Evolutionary conservation across 1,140 invertebrate species (phyloP).

Genomic region (Trichoplusia ni): DNA sequence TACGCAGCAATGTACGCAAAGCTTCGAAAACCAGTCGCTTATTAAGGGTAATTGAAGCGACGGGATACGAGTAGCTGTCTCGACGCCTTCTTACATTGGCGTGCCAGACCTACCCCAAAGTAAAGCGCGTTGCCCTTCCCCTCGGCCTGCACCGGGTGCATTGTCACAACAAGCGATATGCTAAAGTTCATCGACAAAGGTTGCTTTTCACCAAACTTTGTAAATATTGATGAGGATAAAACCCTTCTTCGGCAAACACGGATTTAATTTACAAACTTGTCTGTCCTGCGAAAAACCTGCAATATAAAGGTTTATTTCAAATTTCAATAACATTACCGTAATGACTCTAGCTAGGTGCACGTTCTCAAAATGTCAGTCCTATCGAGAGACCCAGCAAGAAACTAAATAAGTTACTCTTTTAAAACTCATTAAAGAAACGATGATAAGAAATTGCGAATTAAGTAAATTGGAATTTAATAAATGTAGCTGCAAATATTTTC

Average conservation of each 20-base stretch:
- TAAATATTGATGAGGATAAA: slow-evolving; percentile 10
- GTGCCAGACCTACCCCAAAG: slow-evolving; percentile 65
- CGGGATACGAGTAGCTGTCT: slow-evolving; percentile 47
- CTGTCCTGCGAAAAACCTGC: no score
- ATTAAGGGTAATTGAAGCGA: slow-evolving; percentile 31
- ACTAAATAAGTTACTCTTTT: no score
- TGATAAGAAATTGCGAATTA: no score
- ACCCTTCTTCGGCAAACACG: background rate
- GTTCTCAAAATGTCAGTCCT: no score
- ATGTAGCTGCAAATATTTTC: no score
- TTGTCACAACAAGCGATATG: slow-evolving; percentile 42
- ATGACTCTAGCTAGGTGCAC: no score
- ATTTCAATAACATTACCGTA: no score
- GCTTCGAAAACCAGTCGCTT: background rate
- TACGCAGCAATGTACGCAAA: slow-evolving; percentile 43
- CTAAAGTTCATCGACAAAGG: slow-evolving; percentile 16
- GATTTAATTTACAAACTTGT: background rate
- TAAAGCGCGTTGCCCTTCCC: slow-evolving; percentile 48
- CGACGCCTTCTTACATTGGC: slow-evolving; percentile 47
- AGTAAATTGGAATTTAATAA: no score
- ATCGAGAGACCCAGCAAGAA: no score
- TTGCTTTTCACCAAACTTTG: slow-evolving; percentile 21
- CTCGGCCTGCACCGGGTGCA: slow-evolving; percentile 43
- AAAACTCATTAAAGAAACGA: no score
- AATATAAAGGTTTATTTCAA: no score